Percentiles rank a stretch among this genome's conserved stretches.
phyloP scores from a whole-genome alignment of 2,113 vertebrate species.

The Albula glossodonta region DNA sequence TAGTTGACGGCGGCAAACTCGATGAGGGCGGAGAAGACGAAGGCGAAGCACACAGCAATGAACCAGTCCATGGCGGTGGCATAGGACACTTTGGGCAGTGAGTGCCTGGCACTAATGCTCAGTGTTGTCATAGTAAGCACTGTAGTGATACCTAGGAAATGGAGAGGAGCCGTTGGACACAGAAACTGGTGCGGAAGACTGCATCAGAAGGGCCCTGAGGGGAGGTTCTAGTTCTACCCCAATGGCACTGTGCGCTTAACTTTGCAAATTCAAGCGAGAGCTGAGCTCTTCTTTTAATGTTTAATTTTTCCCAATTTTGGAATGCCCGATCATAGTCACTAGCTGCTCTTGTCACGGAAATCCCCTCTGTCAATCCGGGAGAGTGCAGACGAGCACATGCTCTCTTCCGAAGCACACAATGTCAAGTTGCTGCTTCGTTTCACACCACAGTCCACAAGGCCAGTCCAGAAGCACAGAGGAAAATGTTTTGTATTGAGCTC shows the following conservation, averaged over 20 bases:
- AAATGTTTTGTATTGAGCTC: too few species aligned
- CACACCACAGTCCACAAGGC: too few species aligned
- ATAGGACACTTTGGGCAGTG: constrained; percentile 92
- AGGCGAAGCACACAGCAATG: constrained; percentile 95
- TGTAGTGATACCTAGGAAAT: constrained; percentile 85
- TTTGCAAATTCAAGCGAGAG: too few species aligned
- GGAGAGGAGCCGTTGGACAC: constrained; percentile 16
- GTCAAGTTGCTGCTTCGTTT: too few species aligned
- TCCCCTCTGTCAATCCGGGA: too few species aligned
- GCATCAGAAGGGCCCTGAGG: not conserved
- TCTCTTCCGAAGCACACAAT: too few species aligned
- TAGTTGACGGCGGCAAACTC: constrained; percentile 98
- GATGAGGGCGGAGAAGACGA: constrained; percentile 95
- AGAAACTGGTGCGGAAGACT: not conserved
- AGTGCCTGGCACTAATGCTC: constrained; percentile 93
- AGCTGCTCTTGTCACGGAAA: too few species aligned
- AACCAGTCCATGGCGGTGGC: constrained; percentile 98
- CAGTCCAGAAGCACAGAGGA: too few species aligned
- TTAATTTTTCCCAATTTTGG: too few species aligned
- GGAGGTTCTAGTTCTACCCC: not conserved
- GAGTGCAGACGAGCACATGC: too few species aligned
- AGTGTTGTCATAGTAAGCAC: constrained; percentile 94
- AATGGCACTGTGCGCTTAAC: not conserved
- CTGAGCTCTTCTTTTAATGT: too few species aligned
- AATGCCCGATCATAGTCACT: too few species aligned